Base-by-base conservation (phyloP, 2,113 vertebrate genomes). In the Oreochromis tanganicae region DNA sequence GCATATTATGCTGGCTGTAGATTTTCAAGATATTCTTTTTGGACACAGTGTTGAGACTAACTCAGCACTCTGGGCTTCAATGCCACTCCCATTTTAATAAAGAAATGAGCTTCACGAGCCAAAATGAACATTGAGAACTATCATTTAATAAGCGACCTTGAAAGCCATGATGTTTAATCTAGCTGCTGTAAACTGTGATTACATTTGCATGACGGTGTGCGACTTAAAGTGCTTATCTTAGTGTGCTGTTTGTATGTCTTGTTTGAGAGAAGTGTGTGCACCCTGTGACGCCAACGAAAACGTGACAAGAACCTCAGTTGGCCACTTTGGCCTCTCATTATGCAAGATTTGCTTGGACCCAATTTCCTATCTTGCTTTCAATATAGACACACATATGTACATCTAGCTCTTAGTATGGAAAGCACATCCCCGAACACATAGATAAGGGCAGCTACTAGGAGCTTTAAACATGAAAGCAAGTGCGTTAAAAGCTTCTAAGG, bases 261-360 rank as follows among this genome's bases (percentile, higher is more conserved):
- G n/a, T 87, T 66, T 88, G 11, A 19, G 54, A 85, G 73, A 27
- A 78, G 79, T 59, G 63, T 82, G 61, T 46, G 61, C 83, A 14
- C 21, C 88, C 57, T 54, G 61, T 56, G 82, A 88, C 4, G 13
- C 84, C 34, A 82, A 88, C 21, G 29, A 57, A 88, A 79, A 91
- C 83, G 84, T 95, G 94, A 94, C 89, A 75, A 71, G 87, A 93
- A 90, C 89, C 87, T 83, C 90, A 81, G 86, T 80, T 52, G 87
- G 88, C 75, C 87, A 93, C 86, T 93, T 90, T 84, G 81, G 36
- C 24, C 32, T 85, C 56, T 87, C 85, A 92, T 92, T 93, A 93
- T 92, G 80, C 83, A 71, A 80, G 66, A 85, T 92, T 88, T 87
- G 61, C 80, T 85, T 84, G 87, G 87, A 84, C 9, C 46, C 90